Percentiles rank a stretch among this genome's conserved stretches.
Conservation (phyloP, 2,797 vertebrate genomes). For the Limosa lapponica region DNA sequence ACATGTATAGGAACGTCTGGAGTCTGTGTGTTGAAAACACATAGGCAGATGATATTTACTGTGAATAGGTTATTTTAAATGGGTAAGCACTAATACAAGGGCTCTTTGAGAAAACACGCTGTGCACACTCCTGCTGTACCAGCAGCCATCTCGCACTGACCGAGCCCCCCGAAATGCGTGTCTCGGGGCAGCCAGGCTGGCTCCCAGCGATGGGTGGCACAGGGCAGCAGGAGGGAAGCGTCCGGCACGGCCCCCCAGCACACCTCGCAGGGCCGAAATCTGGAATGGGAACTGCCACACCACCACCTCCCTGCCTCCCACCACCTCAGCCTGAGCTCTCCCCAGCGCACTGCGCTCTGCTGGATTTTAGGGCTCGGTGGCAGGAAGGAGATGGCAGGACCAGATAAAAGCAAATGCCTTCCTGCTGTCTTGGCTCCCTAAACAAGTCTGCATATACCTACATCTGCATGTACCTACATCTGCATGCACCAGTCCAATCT, state of each 20-base stretch:
- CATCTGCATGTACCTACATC: background rate
- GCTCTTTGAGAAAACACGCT: background rate
- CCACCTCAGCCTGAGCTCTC: fast-evolving
- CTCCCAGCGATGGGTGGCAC: fast-evolving
- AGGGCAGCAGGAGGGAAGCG: no score
- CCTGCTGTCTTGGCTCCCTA: background rate
- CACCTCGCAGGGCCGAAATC: background rate
- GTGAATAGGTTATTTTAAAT: background rate
- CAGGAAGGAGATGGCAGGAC: background rate
- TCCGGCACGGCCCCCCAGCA: background rate
- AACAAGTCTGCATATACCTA: fast-evolving
- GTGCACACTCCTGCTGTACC: background rate
- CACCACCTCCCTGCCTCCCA: background rate
- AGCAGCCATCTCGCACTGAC: fast-evolving
- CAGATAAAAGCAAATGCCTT: background rate
- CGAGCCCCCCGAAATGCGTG: fast-evolving
- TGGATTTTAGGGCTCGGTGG: background rate
- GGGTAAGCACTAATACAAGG: background rate
- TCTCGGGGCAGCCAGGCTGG: background rate
- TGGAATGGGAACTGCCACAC: background rate
- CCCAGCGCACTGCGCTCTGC: background rate
- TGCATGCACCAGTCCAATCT: fast-evolving
- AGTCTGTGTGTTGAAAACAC: constrained; percentile 4
- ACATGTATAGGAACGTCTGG: background rate
- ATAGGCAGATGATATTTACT: background rate